Base-by-base conservation (phyloP, 2,888 invertebrate species). In the Phasia obesa region DNA sequence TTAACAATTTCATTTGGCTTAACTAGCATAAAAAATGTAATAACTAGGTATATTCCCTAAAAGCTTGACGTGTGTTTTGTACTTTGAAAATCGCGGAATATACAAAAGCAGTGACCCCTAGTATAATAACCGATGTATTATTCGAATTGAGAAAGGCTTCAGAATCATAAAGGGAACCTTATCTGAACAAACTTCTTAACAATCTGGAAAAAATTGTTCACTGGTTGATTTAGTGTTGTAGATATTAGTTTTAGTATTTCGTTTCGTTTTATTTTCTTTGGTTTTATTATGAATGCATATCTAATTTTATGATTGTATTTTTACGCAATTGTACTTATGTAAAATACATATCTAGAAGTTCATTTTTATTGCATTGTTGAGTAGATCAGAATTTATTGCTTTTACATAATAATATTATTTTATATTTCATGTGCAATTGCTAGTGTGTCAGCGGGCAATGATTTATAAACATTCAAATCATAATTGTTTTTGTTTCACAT, bases 381-480 rank as follows among this genome's bases (percentile, higher is more conserved):
- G 60, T 69, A 71, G 65, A 79, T 79, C 31, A 79, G 25, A 73
- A 83, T 79, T 83, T 83, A 79, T 79, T 67, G 31, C 51, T 67
- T 75, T 55, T 42, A 47, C 17, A 44, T 55, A 35, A 31, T 35
- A 4, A 17, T 42, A 15, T n/a, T 3, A n/a, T n/a, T 42, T 15
- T n/a, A 15, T n/a, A n/a, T 42, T 1, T 13, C 0, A n/a, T 19
- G 27, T 62, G n/a, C n/a, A 42, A 51, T 23, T 38, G n/a, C 4
- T 19, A 9, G 4, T 17, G 35, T 27, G 17, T 19, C n/a, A 42
- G 11, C n/a, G 3, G 27, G 27, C 67, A 42, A 73, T 74, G 74
- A 82, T 77, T 77, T 77, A 69, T 64, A 67, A 57, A 69, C 51
- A 65, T 78, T 65, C 25, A 57, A 65, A 65, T 78, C 69, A 69